Evolutionary conservation across 2,888 invertebrate genomes (phyloP).

Genomic region (Pycnomerus fuliginosus): DNA sequence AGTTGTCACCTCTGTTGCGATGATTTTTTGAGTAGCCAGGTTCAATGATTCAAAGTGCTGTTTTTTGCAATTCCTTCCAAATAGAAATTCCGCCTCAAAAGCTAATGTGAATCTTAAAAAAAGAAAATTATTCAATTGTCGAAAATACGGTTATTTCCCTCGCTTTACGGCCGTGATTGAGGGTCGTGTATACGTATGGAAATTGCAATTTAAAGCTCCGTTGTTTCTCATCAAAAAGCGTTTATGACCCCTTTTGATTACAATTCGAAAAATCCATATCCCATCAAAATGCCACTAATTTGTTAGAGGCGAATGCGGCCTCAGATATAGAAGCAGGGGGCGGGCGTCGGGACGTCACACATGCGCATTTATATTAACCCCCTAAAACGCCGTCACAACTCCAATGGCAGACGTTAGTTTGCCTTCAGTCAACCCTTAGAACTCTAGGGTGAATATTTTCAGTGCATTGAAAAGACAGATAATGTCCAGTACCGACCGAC

Average conservation of each 20-base stretch:
- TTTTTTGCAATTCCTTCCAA: too few species aligned
- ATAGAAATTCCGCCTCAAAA: too few species aligned
- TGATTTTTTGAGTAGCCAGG: not conserved
- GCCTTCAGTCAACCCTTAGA: constrained; percentile 45
- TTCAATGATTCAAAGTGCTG: too few species aligned
- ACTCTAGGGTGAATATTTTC: constrained; percentile 35
- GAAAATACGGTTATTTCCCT: too few species aligned
- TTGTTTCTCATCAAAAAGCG: constrained; percentile 21
- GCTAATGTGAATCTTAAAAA: too few species aligned
- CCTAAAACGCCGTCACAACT: constrained; percentile 42
- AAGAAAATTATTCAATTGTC: too few species aligned
- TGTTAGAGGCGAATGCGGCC: constrained; percentile 52
- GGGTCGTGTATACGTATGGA: constrained; percentile 3
- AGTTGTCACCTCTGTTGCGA: constrained; percentile 36
- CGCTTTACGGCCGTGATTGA: constrained; percentile 7
- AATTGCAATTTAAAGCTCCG: constrained; percentile 14
- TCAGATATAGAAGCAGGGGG: constrained; percentile 43
- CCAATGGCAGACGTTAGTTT: constrained; percentile 51
- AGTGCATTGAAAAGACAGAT: too few species aligned
- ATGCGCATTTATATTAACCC: constrained; percentile 39
- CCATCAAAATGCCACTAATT: constrained; percentile 54
- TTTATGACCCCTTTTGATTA: constrained; percentile 41
- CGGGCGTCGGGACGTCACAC: constrained; percentile 47
- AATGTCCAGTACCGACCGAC: too few species aligned
- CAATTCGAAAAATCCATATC: constrained; percentile 53